These are phyloP conservation scores for Phymatocera aterrima DNA, from an alignment of 2,888 invertebrate genomes.

Conservation along the genomic window DNA sequence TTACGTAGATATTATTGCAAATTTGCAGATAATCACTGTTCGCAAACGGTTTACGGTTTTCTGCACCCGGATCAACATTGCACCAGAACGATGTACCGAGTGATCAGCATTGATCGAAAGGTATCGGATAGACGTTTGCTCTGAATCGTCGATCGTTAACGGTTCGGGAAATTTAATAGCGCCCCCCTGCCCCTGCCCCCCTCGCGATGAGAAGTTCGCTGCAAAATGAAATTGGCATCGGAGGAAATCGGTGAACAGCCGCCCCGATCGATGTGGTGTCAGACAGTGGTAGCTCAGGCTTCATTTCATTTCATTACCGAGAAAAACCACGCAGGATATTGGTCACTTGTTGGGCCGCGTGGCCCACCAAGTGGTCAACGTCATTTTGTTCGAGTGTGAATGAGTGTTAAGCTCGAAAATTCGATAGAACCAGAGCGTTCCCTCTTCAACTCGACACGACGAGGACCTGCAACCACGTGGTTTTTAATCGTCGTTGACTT, in stretches of 20 bases:
- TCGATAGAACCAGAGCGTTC: neutral
- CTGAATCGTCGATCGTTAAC: conserved; percentile 7
- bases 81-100: neutral
- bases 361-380: conserved; percentile 20
- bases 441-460: too few relatives aligned
- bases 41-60: too few relatives aligned
- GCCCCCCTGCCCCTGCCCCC: neutral
- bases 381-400: neutral
- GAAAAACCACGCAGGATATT: too few relatives aligned
- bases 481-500: neutral
- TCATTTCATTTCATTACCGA: conserved; percentile 3
- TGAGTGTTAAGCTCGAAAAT: neutral
- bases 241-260: conserved; percentile 14
- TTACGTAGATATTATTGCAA: too few relatives aligned
- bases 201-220: neutral
- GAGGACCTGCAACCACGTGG: neutral
- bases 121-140: neutral
- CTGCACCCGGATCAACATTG: neutral
- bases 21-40: too few relatives aligned
- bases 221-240: conserved; percentile 13
- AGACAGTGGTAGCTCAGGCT: neutral
- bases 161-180: conserved; percentile 31
- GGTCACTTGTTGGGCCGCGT: too few relatives aligned
- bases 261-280: neutral
- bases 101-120: neutral